Evolutionary conservation across 2,113 vertebrate species (phyloP), one percentile per base, ranked within the genome.

Genomic region (Peucedramus taeniatus): DNA sequence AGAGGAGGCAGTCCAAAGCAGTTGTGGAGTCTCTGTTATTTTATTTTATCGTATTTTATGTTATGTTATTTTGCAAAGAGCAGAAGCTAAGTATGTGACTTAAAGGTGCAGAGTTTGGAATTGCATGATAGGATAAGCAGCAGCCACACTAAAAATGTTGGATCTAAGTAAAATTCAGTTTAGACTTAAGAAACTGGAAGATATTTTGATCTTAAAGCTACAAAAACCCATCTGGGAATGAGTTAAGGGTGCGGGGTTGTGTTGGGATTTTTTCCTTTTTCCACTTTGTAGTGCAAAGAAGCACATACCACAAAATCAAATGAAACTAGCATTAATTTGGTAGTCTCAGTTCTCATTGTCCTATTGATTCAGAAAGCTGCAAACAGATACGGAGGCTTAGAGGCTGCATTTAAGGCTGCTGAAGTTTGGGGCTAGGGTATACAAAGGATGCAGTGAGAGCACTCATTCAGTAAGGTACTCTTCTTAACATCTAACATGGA

Each of bases 241-340:
- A 93, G 54, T 94, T 96, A 85, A 54, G 64, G 54, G 31, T 81
- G 28, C 77, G 45, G 17, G 35, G 21, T 30, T 40, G 5, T 51
- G 44, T 69, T 80, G 28, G 35, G 31, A 42, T 53, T 44, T 54
- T 63, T 68, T 84, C 49, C 24, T 49, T 87, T 75, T 85, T 66
- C 75, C 76, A 72, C 83, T 97, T 97, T 94, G 94, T 97, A 94
- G 86, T 97, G 88, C 81, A 97, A 97, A 97, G 82, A 69, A 93
- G 64, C n/a, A 1, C 35, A 79, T 87, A 94, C 44, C 63, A 89
- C 78, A 94, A 96, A 96, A 97, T 97, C 95, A 95, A 88, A 96
- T 97, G 81, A 97, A 97, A 85, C 78, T 93, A 80, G 50, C 71
- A 82, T 97, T 97, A 96, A 97, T 95, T 97, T 97, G 71, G 86